Evolutionary conservation across 2,888 invertebrate genomes (phyloP).

Genomic region (Drosophila trichaetosa): DNA sequence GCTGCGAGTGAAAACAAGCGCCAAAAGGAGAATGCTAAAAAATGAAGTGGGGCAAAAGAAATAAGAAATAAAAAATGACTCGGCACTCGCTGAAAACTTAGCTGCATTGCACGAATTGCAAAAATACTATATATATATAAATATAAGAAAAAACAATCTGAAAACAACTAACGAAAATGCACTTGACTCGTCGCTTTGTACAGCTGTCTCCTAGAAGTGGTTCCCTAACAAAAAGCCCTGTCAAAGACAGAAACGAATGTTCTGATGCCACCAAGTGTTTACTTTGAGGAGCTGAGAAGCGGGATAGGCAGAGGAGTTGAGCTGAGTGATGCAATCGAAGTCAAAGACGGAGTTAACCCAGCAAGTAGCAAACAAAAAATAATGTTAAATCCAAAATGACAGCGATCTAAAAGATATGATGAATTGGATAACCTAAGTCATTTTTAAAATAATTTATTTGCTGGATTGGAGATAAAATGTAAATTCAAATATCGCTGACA

Average conservation of each 20-base stretch:
- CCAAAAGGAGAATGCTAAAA: constrained; percentile 18
- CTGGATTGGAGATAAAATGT: background rate
- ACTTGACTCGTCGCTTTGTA: constrained; percentile 45
- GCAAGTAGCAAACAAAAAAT: background rate
- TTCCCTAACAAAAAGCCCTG: constrained; percentile 35
- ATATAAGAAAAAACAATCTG: constrained; percentile 18
- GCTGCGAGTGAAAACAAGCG: constrained; percentile 39
- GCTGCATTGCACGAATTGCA: constrained; percentile 65
- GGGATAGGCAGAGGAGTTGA: background rate
- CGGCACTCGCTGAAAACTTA: constrained; percentile 31
- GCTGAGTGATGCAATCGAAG: constrained; percentile 21
- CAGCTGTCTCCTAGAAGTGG: constrained; percentile 19
- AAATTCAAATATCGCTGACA: background rate
- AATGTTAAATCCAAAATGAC: background rate
- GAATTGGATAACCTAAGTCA: background rate
- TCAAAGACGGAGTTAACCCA: constrained; percentile 9
- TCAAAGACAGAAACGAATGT: constrained; percentile 42
- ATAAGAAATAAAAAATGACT: constrained; percentile 19
- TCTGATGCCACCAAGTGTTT: constrained; percentile 28
- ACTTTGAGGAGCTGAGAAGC: background rate
- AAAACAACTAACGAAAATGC: constrained; percentile 40
- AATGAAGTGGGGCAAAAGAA: constrained; percentile 14
- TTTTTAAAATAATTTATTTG: background rate
- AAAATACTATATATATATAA: constrained; percentile 7
- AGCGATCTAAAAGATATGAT: background rate